A percentile compares a stretch with the other conserved stretches of the same genome.
Evolutionary conservation across 2,888 invertebrate genomes (phyloP).

Genomic region (Aspidapion aeneum): DNA sequence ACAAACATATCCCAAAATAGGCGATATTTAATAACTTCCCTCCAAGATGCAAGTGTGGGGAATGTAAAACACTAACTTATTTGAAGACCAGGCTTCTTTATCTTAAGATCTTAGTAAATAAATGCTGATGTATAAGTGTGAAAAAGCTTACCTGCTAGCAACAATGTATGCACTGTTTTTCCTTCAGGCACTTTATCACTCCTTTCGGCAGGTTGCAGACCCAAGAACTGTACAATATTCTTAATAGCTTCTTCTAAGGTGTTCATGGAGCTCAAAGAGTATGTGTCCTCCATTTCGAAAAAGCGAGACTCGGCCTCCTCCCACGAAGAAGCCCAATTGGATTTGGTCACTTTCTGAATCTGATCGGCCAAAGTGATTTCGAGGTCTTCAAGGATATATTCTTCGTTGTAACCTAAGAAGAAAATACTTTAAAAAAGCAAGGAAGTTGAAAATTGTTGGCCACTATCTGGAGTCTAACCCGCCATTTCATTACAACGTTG

Average conservation of each 20-base stretch:
- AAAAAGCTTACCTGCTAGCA: conserved; percentile 71
- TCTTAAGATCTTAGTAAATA: no score
- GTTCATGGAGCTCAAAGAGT: conserved; percentile 75
- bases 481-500: no score
- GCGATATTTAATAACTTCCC: no score
- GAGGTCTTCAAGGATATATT: conserved; percentile 92
- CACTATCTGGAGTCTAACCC: no score
- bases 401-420: conserved; percentile 79
- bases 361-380: conserved; percentile 85
- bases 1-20: no score
- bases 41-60: no score
- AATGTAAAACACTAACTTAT: no score
- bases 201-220: conserved; percentile 80
- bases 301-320: conserved; percentile 59
- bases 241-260: conserved; percentile 81
- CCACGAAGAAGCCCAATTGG: conserved; percentile 69
- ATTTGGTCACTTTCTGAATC: conserved; percentile 73
- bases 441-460: no score
- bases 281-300: conserved; percentile 88
- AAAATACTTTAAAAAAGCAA: no score
- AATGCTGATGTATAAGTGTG: no score
- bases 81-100: no score
- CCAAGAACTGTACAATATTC: conserved; percentile 77
- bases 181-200: conserved; percentile 81
- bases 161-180: conserved; percentile 75